Base-by-base conservation (phyloP, 1,140 invertebrate genomes). In the Chrysomallon squamiferum region DNA sequence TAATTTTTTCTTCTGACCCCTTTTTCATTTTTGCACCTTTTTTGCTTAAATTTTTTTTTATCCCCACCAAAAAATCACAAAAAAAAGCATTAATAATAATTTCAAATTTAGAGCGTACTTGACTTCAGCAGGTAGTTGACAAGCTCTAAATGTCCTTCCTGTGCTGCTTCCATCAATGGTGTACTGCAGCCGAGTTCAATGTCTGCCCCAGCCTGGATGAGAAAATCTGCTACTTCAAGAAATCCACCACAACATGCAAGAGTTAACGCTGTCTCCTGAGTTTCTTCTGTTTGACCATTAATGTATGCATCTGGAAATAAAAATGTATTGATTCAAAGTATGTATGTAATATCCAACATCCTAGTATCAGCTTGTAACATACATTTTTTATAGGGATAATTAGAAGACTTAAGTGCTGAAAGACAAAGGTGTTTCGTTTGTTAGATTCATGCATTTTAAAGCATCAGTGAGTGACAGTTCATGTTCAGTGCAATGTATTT, bases 201-300 rank as follows among this genome's bases (percentile, higher is more conserved):
- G 86, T 98, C 95, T 9, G 96, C 96, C 43, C 96, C 96, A 33
- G 95, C 93, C 83, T 96, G 95, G 69, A 98, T 93, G 27, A 99
- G 88, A 82, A 96, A 96, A 79, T 98, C 95, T 0, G 95, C 95
- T n/a, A 99, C 96, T 83, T 98, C 96, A 15, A 95, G 89, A 82
- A 97, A 99, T 38, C 97, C 97, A 27, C 96, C 96, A 87, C 96
- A 98, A 85, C 96, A 98, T 0, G 97, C 96, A 62, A 99, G 87
- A 0, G 96, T 98, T 20, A 99, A 87, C 0, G 97, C 96, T 2
- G 97, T 99, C 87, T 99, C 97, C 83, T 98, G 95, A 0, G 96
- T 98, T 85, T 98, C 85, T 85, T 99, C 97, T 6, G 96, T 99
- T 85, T 97, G 95, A 45, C 95, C 94, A 87, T 99, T 99, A 72